Conservation (phyloP, 2,888 invertebrate genomes). For the Trissolcus japonicus region DNA sequence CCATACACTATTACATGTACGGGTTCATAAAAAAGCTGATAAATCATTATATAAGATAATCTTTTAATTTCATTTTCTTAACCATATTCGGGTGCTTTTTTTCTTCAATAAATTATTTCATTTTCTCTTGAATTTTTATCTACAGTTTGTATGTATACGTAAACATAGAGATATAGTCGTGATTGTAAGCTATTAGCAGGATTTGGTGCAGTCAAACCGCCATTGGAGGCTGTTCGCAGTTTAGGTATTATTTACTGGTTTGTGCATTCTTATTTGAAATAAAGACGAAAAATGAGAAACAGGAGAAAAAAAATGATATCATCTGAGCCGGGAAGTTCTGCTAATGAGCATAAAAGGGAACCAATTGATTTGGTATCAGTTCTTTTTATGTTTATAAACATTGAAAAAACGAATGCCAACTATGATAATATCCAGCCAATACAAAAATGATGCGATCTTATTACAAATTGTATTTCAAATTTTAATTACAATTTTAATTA, state of each 20-base stretch:
- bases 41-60: too few relatives aligned
- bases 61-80: too few relatives aligned
- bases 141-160: conserved; percentile 10
- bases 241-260: conserved; percentile 25
- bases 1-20: too few relatives aligned
- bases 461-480: too few relatives aligned
- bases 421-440: background rate
- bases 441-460: background rate
- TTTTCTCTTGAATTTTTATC: conserved; percentile 14
- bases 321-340: background rate
- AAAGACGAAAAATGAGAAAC: conserved; percentile 22
- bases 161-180: conserved; percentile 21
- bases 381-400: background rate
- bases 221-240: conserved; percentile 12
- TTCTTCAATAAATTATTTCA: background rate
- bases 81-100: too few relatives aligned
- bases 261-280: conserved; percentile 24
- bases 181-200: conserved; percentile 22
- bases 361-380: background rate
- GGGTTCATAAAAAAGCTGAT: too few relatives aligned
- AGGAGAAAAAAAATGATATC: conserved; percentile 20
- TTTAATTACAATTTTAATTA: too few relatives aligned
- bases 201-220: conserved; percentile 28
- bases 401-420: background rate
- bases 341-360: background rate